Base-by-base conservation (phyloP, 2,888 invertebrate genomes). In the Cerastoderma edule region DNA sequence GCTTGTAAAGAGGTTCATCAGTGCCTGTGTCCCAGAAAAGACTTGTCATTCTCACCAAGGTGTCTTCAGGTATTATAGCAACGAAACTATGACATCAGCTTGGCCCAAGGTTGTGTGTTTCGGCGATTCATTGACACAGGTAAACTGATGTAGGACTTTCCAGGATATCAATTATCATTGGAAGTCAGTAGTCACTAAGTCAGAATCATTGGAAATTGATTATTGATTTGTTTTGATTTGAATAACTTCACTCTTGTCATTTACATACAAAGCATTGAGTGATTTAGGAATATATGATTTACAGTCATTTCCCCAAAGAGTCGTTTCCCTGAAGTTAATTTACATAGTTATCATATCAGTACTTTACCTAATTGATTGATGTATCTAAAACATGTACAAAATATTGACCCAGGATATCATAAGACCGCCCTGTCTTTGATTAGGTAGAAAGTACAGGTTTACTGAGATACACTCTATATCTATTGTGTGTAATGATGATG, bases 91-190 rank as follows among this genome's bases (percentile, higher is more conserved):
- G 80, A 68, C 60, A 39, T 60, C 72, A 24, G 33, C 67, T 24
- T 82, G 83, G 85, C 82, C 89, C 0, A 90, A 90, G 78, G 83
- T 89, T 24, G 68, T 91, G n/a, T 79, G 90, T 6, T 89, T 90
- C 77, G 91, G 91, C 1, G 91, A 91, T 79, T 91, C 91, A 6
- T 74, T 90, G 24, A 91, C 91, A 28, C 91, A 91, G 88, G 91
- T 91, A 83, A 67, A 22, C 33, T 5, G 19, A 32, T 1, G 4
- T 24, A 22, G 22, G 10, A 56, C 5, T 56, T 27, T 56, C 56
- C 6, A 6, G 13, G 10, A 8, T 27, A n/a, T 16, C 28, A 6
- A 56, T 27, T 50, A 22, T 66, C 13, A 50, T 13, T n/a, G 13
- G 10, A 10, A 6, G 50, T n/a, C 28, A 13, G 8, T 56, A 28